These are phyloP conservation scores for Colletes collaris DNA, from an alignment of 2,888 invertebrate species.

Conservation along the genomic window DNA sequence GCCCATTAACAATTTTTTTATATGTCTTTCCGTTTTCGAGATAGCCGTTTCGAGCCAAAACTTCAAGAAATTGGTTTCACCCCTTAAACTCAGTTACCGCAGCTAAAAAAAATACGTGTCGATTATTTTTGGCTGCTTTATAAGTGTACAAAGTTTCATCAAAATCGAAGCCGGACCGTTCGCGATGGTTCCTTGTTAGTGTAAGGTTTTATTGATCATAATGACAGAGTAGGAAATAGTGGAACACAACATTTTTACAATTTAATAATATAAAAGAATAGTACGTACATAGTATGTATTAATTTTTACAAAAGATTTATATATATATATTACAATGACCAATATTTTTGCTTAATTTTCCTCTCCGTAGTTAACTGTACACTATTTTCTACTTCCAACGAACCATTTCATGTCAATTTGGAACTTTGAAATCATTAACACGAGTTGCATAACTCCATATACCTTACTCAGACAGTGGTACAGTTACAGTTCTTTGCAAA, in stretches of 20 bases:
- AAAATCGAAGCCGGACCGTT: no score
- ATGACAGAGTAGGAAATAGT: no score
- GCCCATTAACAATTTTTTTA: no score
- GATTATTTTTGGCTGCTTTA: no score
- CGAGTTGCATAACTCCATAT: slow-evolving; percentile 31
- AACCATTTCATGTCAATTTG: slow-evolving; percentile 25
- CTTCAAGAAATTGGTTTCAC: no score
- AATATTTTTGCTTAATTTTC: slow-evolving; percentile 4
- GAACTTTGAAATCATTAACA: slow-evolving; percentile 34
- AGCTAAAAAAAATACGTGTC: no score
- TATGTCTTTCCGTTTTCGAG: no score
- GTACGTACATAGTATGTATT: neutral
- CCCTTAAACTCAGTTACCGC: no score
- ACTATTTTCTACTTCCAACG: slow-evolving; percentile 14
- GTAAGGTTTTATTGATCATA: no score
- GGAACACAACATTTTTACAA: neutral
- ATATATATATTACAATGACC: neutral
- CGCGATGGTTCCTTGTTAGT: no score
- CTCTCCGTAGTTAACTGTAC: neutral
- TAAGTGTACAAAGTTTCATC: no score
- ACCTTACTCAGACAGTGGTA: neutral
- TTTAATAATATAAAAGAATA: neutral
- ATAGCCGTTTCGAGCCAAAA: no score
- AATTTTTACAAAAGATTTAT: neutral
- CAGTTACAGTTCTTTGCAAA: slow-evolving; percentile 62